A percentile compares a stretch with the other conserved stretches of the same genome.
Conservation (phyloP, 2,888 invertebrate genomes). For the Laspeyria flexula region DNA sequence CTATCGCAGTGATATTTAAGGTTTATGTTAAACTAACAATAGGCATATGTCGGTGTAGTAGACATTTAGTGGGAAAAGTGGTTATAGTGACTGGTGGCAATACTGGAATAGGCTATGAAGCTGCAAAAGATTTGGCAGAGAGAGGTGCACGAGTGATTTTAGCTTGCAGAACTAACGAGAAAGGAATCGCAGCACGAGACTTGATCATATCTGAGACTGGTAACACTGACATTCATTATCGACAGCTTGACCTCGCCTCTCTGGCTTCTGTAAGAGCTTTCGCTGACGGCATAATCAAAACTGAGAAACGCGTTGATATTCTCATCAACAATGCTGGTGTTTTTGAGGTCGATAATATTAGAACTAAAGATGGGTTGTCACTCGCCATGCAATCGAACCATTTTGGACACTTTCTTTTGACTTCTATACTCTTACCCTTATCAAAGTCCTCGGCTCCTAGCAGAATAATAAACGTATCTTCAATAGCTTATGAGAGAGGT, state of each 20-base stretch:
- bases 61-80: slow-evolving; percentile 90
- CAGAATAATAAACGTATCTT: slow-evolving; percentile 72
- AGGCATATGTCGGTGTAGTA: slow-evolving; percentile 61
- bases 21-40: slow-evolving; percentile 54
- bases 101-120: slow-evolving; percentile 92
- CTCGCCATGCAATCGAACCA: slow-evolving; percentile 85
- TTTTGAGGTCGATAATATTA: slow-evolving; percentile 62
- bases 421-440: slow-evolving; percentile 84
- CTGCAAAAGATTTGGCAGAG: slow-evolving; percentile 89
- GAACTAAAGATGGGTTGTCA: slow-evolving; percentile 87
- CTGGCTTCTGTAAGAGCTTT: slow-evolving; percentile 86
- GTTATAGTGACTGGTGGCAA: slow-evolving; percentile 94
- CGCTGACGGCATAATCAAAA: slow-evolving; percentile 82
- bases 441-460: slow-evolving; percentile 69
- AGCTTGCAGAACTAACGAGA: slow-evolving; percentile 90
- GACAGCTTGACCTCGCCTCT: slow-evolving; percentile 80
- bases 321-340: slow-evolving; percentile 88
- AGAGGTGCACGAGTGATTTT: slow-evolving; percentile 92
- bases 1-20: slow-evolving; percentile 33
- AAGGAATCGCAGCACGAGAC: slow-evolving; percentile 85
- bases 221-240: slow-evolving; percentile 66
- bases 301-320: slow-evolving; percentile 83
- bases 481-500: slow-evolving; percentile 53
- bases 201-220: slow-evolving; percentile 54
- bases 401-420: slow-evolving; percentile 89